A percentile compares a stretch with the other conserved stretches of the same genome.
Evolutionary conservation across 1,140 invertebrate genomes (phyloP).

Genomic region (Campodea augens): DNA sequence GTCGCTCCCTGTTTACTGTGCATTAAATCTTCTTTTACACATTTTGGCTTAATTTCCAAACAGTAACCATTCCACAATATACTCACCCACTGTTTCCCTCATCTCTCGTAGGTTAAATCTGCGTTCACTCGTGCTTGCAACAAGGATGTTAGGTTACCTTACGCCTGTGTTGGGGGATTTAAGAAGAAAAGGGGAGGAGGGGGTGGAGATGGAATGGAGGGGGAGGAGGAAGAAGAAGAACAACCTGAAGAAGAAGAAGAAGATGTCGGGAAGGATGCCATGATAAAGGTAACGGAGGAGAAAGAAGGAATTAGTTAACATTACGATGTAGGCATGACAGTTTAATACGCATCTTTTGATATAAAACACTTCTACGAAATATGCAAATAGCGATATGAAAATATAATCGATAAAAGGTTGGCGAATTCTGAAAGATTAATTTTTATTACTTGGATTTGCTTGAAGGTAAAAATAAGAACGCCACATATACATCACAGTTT

Average conservation of each 20-base stretch:
- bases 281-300: constrained; percentile 48
- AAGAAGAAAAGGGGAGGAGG: constrained; percentile 33
- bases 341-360: no score
- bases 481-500: no score
- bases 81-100: constrained; percentile 2
- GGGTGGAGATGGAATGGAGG: constrained; percentile 23
- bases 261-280: constrained; percentile 44
- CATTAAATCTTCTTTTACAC: not conserved
- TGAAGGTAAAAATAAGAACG: no score
- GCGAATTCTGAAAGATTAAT: no score
- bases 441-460: no score
- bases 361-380: no score
- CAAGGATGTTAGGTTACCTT: constrained; percentile 55
- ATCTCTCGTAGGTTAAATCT: constrained; percentile 49
- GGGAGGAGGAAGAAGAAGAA: constrained; percentile 23
- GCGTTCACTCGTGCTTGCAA: constrained; percentile 85
- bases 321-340: no score
- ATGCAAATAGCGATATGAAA: no score
- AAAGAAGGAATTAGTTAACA: no score
- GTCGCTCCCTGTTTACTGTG: not conserved
- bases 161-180: constrained; percentile 34
- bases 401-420: no score
- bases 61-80: no score
- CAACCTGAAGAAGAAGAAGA: constrained; percentile 37
- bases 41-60: not conserved